These are phyloP conservation scores for Linurgus olivaceus DNA, from an alignment of 2,797 vertebrate species.

Conservation along the genomic window DNA sequence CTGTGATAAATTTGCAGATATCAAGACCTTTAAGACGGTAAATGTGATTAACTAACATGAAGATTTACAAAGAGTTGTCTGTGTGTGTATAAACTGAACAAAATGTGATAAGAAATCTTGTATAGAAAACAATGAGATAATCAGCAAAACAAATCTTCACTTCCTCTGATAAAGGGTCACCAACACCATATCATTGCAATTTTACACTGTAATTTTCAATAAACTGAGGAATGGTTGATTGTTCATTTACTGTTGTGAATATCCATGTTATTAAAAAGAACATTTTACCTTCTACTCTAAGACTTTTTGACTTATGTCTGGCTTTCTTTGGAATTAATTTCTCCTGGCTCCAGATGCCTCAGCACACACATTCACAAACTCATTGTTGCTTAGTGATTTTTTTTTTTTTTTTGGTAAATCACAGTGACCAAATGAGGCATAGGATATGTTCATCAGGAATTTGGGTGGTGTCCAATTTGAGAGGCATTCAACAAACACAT, in stretches of 20 bases:
- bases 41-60: constrained; percentile 63
- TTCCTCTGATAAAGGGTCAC: background rate
- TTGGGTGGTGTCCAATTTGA: background rate
- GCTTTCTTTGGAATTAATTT: background rate
- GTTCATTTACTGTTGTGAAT: background rate
- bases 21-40: constrained; percentile 75
- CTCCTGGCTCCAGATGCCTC: background rate
- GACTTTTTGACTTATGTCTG: background rate
- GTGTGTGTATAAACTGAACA: background rate
- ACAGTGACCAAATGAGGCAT: background rate
- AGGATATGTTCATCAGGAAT: background rate
- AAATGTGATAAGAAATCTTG: background rate
- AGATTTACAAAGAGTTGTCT: background rate
- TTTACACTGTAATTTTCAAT: constrained; percentile 1
- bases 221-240: background rate
- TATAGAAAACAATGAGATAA: background rate
- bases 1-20: constrained; percentile 71
- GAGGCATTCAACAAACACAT: background rate
- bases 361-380: background rate
- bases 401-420: background rate
- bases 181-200: background rate
- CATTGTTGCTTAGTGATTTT: background rate
- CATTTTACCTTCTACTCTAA: background rate
- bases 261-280: background rate
- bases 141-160: background rate